Conservation (phyloP, 2,888 invertebrate species). For the Ectropis crepuscularia region DNA sequence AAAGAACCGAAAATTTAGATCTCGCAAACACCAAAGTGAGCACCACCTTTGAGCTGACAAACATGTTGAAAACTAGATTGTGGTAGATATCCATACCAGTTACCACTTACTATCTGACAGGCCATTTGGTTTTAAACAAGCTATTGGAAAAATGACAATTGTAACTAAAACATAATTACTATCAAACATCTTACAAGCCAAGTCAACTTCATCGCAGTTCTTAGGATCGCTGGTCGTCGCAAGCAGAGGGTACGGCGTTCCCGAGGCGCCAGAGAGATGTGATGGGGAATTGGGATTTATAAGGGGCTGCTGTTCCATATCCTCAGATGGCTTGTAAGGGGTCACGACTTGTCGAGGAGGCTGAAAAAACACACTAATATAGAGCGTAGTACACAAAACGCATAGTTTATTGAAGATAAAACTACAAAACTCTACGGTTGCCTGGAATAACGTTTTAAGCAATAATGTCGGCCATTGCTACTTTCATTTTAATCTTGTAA, state of each 20-base stretch:
- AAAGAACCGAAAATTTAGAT: too few species aligned
- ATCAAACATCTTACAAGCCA: slow-evolving; percentile 51
- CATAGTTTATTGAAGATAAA: too few species aligned
- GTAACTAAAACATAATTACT: neutral
- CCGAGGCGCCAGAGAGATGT: slow-evolving; percentile 65
- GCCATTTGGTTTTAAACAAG: too few species aligned
- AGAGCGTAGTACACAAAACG: neutral
- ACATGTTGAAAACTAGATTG: too few species aligned
- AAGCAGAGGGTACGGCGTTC: slow-evolving; percentile 67
- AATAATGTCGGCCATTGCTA: too few species aligned
- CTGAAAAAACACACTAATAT: slow-evolving; percentile 31
- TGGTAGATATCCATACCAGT: too few species aligned
- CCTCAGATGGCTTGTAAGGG: slow-evolving; percentile 95
- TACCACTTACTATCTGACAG: too few species aligned
- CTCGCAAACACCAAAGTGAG: too few species aligned
- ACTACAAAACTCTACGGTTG: too few species aligned
- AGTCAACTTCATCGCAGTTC: slow-evolving; percentile 58
- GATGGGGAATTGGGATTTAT: slow-evolving; percentile 84
- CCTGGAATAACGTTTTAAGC: too few species aligned
- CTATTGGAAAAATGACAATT: neutral
- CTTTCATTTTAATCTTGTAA: too few species aligned
- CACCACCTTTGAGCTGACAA: too few species aligned
- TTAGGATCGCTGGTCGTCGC: slow-evolving; percentile 42
- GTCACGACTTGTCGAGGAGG: slow-evolving; percentile 95
- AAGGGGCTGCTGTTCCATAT: slow-evolving; percentile 88